phyloP scores from a whole-genome alignment of 92 coral and sea anemone genomes.

The Phenganax stokvisi region DNA sequence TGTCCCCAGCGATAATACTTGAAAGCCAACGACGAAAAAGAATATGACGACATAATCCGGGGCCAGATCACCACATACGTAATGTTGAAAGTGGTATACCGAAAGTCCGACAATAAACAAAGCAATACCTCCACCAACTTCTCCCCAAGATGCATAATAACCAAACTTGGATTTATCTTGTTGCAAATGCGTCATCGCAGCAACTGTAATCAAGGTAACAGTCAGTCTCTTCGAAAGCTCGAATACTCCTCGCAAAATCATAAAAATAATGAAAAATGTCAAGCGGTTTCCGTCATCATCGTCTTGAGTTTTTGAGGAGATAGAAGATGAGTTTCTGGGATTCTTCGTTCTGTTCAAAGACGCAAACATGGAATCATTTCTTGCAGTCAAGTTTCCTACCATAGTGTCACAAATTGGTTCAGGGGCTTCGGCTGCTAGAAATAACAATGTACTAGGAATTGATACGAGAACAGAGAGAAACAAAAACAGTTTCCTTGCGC shows the following conservation, averaged over 20 bases:
- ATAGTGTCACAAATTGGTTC: conserved; percentile 1
- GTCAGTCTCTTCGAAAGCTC: conserved; percentile 13
- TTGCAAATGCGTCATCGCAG: conserved; percentile 2
- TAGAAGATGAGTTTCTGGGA: not conserved
- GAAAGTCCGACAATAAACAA: conserved; percentile 26
- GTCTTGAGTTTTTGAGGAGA: not conserved
- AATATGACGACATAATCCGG: conserved; percentile 7
- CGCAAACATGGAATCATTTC: not conserved
- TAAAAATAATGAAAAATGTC: conserved; percentile 1
- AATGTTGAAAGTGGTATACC: not conserved
- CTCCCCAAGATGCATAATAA: conserved; percentile 22
- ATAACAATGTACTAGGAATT: not conserved
- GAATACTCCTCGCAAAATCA: conserved; percentile 1
- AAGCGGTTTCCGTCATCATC: not conserved
- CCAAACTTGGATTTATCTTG: conserved; percentile 16
- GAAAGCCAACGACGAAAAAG: not conserved
- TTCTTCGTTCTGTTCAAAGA: conserved; percentile 1
- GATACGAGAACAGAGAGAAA: conserved; percentile 16
- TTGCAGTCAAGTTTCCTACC: not conserved
- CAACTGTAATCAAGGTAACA: conserved; percentile 9
- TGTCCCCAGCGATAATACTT: not conserved
- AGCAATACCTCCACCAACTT: conserved; percentile 16
- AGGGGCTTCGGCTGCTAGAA: not conserved
- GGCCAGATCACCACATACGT: not conserved
- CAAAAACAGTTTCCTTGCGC: conserved; percentile 2